phyloP scores from a whole-genome alignment of 1,140 invertebrate species.

The Lucilia sericata region DNA sequence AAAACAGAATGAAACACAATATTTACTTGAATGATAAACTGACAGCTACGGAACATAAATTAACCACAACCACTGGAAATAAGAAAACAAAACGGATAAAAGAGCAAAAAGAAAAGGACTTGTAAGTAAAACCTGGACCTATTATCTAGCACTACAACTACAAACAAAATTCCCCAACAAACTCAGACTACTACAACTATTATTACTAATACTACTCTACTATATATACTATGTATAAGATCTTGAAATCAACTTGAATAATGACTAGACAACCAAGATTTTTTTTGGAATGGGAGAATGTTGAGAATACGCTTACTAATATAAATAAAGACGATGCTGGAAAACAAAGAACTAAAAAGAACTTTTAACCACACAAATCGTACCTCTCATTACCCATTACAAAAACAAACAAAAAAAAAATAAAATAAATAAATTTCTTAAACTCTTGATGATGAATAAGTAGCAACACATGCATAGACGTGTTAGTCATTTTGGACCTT shows the following conservation, averaged over 20 bases:
- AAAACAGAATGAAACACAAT: slow-evolving; percentile 7
- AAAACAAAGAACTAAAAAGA: slow-evolving; percentile 3
- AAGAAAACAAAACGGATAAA: slow-evolving; percentile 13
- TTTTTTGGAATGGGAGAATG: not conserved
- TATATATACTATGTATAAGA: not conserved
- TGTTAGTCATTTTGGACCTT: slow-evolving; percentile 1
- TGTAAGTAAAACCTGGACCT: slow-evolving; percentile 26
- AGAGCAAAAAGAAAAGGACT: slow-evolving; percentile 20
- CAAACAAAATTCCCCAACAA: not conserved
- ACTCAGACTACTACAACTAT: not conserved
- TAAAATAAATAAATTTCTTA: not conserved
- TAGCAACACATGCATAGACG: not conserved
- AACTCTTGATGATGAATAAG: not conserved
- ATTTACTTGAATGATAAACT: slow-evolving; percentile 19
- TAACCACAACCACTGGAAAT: not conserved
- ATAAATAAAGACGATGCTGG: not conserved
- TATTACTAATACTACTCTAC: not conserved
- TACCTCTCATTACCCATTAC: not conserved
- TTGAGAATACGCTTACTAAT: not conserved
- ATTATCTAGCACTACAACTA: not conserved
- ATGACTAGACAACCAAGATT: not conserved
- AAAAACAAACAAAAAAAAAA: not conserved
- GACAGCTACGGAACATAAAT: slow-evolving; percentile 9
- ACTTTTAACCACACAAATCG: not conserved
- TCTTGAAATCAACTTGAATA: not conserved